Evolutionary conservation across 2,888 invertebrate genomes (phyloP).

Genomic region (Pediacus dermestoides): DNA sequence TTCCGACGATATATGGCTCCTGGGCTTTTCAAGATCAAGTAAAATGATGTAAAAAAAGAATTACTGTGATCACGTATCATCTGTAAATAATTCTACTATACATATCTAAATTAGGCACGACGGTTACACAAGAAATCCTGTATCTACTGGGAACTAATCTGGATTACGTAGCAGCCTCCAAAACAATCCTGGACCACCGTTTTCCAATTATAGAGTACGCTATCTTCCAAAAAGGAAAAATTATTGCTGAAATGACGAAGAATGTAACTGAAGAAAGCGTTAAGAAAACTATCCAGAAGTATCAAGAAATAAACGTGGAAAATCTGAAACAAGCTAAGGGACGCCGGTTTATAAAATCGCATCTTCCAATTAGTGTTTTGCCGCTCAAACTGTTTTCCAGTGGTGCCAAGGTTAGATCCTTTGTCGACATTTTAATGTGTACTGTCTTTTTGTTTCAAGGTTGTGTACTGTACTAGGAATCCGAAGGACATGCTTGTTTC

Average conservation of each 20-base stretch:
- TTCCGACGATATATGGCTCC: slow-evolving; percentile 65
- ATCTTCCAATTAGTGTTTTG: slow-evolving; percentile 69
- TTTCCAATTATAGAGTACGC: slow-evolving; percentile 78
- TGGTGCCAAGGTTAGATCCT: slow-evolving; percentile 52
- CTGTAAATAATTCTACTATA: too few relatives aligned
- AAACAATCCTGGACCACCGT: slow-evolving; percentile 58
- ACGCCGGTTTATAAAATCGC: slow-evolving; percentile 64
- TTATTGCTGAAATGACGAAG: too few relatives aligned
- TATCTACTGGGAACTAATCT: slow-evolving; percentile 72
- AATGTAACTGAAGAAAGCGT: too few relatives aligned
- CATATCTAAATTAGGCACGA: too few relatives aligned
- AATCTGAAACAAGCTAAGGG: too few relatives aligned
- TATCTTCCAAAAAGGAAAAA: too few relatives aligned
- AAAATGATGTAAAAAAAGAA: too few relatives aligned
- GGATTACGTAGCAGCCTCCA: slow-evolving; percentile 61
- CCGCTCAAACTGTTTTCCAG: slow-evolving; percentile 57
- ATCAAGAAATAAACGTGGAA: too few relatives aligned
- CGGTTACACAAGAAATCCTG: slow-evolving; percentile 73
- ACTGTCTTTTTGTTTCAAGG: slow-evolving; percentile 48
- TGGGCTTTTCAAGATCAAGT: slow-evolving; percentile 74
- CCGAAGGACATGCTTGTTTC: slow-evolving; percentile 80
- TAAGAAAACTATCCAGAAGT: too few relatives aligned
- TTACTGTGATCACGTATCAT: too few relatives aligned
- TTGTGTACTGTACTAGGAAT: slow-evolving; percentile 77
- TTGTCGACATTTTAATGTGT: too few relatives aligned